Conservation (phyloP, 2,797 vertebrate species). For the Tragelaphus eurycerus region DNA sequence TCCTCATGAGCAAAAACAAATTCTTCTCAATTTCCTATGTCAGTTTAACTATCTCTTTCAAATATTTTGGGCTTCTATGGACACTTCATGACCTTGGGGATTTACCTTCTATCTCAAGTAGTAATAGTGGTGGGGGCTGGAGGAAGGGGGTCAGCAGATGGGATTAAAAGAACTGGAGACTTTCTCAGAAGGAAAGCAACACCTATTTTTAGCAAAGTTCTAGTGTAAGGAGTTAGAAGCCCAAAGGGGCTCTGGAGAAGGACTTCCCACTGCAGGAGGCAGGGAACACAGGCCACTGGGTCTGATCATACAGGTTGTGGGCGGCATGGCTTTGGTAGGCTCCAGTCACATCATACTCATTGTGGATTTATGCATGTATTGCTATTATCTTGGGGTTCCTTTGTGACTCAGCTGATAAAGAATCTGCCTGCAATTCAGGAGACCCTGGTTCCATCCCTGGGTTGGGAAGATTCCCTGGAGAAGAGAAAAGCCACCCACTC, state of each 20-base stretch:
- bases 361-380: background rate
- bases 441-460: background rate
- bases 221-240: background rate
- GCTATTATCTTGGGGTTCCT: background rate
- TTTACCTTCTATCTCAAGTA: background rate
- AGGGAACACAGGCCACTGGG: too few relatives aligned
- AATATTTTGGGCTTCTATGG: background rate
- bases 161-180: background rate
- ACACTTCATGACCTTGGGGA: background rate
- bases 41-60: background rate
- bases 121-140: background rate
- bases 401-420: background rate
- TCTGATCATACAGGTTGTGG: background rate
- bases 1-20: background rate
- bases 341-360: background rate
- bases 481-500: background rate
- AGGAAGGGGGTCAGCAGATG: background rate
- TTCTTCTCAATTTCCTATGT: background rate
- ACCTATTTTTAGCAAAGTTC: background rate
- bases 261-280: background rate
- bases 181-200: background rate
- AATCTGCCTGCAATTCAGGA: background rate
- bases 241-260: background rate
- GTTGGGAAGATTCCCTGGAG: background rate
- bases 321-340: background rate